These are phyloP conservation scores for Strigamia crassipes DNA, from an alignment of 2,888 invertebrate genomes.

Conservation along the genomic window DNA sequence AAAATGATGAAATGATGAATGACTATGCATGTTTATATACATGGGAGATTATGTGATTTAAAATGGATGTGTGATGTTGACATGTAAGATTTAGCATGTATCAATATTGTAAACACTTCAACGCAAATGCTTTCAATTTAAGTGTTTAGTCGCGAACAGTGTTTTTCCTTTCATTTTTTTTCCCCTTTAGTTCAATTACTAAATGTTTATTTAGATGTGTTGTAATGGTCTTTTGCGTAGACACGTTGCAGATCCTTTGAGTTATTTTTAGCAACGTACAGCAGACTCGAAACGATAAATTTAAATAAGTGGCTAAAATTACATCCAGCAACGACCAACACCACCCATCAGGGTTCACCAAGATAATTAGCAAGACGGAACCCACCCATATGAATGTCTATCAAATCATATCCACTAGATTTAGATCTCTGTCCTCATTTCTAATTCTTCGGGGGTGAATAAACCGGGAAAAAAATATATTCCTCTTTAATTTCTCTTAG, in stretches of 20 bases:
- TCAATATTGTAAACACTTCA: neutral
- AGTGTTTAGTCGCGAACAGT: constrained; percentile 1
- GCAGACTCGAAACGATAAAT: constrained; percentile 15
- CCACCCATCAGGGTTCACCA: constrained; percentile 38
- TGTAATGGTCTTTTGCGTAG: neutral
- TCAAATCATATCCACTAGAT: constrained; percentile 15
- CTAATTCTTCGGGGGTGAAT: neutral
- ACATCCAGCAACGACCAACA: neutral
- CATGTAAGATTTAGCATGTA: neutral
- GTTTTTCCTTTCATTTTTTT: neutral
- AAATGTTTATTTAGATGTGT: neutral
- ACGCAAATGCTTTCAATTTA: neutral
- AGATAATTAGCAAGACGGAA: constrained; percentile 25
- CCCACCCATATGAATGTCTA: constrained; percentile 21
- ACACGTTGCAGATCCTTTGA: neutral
- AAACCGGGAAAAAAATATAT: constrained; percentile 1
- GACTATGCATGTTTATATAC: neutral
- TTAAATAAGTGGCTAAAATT: constrained; percentile 38
- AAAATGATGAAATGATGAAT: neutral
- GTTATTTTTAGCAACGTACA: constrained; percentile 19
- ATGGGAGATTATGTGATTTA: neutral
- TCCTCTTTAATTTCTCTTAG: neutral
- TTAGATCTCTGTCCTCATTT: neutral
- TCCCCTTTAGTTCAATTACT: neutral
- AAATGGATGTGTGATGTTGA: neutral